phyloP scores from a whole-genome alignment of 1,140 invertebrate species.

The Meteorus sp. region DNA sequence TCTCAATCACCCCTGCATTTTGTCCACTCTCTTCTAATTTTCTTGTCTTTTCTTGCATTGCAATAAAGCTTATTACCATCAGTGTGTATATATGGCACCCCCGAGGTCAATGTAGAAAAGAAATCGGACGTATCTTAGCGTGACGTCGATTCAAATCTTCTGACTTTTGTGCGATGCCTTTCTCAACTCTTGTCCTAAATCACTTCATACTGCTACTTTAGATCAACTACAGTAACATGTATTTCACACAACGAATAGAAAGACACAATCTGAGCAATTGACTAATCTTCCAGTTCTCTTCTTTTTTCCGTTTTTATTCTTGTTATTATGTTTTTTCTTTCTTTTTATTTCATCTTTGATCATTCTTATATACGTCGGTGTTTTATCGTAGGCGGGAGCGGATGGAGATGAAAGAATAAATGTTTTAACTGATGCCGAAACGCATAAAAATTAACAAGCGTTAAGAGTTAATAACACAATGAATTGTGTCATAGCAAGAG shows the following conservation, averaged over 20 bases:
- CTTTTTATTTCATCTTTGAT: neutral
- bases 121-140: constrained; percentile 23
- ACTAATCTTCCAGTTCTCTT: constrained; percentile 1
- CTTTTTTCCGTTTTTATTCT: no score
- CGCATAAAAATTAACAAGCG: constrained; percentile 13
- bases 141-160: constrained; percentile 23
- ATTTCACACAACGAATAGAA: neutral
- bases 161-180: constrained; percentile 4
- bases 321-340: neutral
- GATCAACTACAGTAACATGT: no score
- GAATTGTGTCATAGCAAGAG: constrained; percentile 3
- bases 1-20: neutral
- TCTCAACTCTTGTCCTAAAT: constrained; percentile 27
- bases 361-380: no score
- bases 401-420: neutral
- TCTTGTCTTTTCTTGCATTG: neutral
- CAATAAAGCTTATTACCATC: constrained; percentile 10
- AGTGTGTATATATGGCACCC: no score
- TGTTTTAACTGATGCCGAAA: constrained; percentile 18
- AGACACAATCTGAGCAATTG: neutral
- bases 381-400: neutral
- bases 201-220: neutral
- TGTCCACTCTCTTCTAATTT: neutral
- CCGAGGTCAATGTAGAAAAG: constrained; percentile 16
- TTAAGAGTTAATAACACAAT: constrained; percentile 19